phyloP scores from a whole-genome alignment of 2,888 invertebrate genomes.

The Eristalinus sepulchralis region DNA sequence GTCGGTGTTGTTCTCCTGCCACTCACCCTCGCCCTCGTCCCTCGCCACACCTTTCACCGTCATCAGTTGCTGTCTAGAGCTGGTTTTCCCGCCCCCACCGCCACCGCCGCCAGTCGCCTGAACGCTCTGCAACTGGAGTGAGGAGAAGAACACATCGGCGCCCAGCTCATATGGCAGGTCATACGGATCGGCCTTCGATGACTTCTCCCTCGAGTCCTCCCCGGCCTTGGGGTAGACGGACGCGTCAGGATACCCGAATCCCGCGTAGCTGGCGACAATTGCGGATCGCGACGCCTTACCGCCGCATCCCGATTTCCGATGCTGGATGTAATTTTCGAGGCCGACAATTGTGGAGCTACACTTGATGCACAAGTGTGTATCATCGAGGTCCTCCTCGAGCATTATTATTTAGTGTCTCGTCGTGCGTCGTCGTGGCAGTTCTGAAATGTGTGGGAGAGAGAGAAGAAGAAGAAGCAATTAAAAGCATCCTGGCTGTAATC shows the following conservation, averaged over 20 bases:
- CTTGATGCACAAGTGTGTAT: conserved; percentile 93
- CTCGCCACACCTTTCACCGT: conserved; percentile 41
- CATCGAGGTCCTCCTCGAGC: conserved; percentile 86
- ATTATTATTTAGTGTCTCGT: conserved; percentile 67
- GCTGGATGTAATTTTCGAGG: conserved; percentile 92
- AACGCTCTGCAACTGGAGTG: conserved; percentile 88
- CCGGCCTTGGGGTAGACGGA: conserved; percentile 74
- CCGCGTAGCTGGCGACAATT: conserved; percentile 76
- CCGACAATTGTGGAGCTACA: conserved; percentile 92
- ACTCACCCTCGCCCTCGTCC: conserved; percentile 47
- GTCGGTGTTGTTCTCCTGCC: conserved; percentile 74
- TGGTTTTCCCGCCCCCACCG: conserved; percentile 35
- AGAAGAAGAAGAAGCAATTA: conserved; percentile 51
- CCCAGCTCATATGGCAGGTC: conserved; percentile 85
- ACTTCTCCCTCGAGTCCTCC: conserved; percentile 75
- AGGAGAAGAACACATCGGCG: conserved; percentile 93
- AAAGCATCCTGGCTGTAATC: conserved; percentile 66
- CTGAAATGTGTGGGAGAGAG: conserved; percentile 32
- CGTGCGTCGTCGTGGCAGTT: not conserved
- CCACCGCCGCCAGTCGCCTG: conserved; percentile 68
- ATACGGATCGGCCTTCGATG: conserved; percentile 79
- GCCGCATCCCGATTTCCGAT: conserved; percentile 88
- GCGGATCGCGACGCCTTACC: conserved; percentile 77
- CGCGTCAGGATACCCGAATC: conserved; percentile 76
- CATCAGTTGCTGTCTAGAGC: conserved; percentile 40